Conservation (phyloP, 2,888 invertebrate genomes). For the Eumerus sabulonum region DNA sequence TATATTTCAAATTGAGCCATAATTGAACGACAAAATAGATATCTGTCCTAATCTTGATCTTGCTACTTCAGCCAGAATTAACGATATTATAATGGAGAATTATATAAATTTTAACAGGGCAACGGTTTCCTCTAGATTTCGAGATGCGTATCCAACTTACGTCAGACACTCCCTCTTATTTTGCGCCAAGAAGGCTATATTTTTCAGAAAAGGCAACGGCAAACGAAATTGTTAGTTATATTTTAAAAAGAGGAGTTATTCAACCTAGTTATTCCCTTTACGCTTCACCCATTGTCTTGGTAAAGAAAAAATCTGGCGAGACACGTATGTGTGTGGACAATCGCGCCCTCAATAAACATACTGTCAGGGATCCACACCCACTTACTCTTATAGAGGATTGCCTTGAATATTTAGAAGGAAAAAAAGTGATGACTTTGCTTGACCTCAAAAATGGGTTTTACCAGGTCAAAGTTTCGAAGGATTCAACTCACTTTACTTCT, state of each 20-base stretch:
- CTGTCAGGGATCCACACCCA: background rate
- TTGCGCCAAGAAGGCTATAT: background rate
- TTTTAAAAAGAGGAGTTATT: background rate
- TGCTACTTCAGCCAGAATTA: too few species aligned
- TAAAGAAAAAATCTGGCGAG: background rate
- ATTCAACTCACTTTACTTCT: constrained; percentile 1
- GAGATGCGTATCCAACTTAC: background rate
- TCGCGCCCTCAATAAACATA: background rate
- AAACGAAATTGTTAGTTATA: background rate
- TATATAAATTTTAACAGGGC: background rate
- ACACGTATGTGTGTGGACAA: constrained; percentile 14
- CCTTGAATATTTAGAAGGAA: background rate
- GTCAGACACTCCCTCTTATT: background rate
- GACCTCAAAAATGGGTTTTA: constrained; percentile 4
- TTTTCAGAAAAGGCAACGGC: background rate
- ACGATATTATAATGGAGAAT: too few species aligned
- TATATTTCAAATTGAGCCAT: too few species aligned
- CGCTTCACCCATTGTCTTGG: background rate
- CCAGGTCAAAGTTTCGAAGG: background rate
- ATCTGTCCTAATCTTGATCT: too few species aligned
- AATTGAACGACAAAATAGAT: too few species aligned
- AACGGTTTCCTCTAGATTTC: background rate
- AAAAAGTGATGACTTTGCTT: background rate
- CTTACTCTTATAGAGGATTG: constrained; percentile 14
- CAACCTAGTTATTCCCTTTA: constrained; percentile 1